These are phyloP conservation scores for Falco rusticolus DNA, from an alignment of 2,797 vertebrate genomes.

Conservation along the genomic window DNA sequence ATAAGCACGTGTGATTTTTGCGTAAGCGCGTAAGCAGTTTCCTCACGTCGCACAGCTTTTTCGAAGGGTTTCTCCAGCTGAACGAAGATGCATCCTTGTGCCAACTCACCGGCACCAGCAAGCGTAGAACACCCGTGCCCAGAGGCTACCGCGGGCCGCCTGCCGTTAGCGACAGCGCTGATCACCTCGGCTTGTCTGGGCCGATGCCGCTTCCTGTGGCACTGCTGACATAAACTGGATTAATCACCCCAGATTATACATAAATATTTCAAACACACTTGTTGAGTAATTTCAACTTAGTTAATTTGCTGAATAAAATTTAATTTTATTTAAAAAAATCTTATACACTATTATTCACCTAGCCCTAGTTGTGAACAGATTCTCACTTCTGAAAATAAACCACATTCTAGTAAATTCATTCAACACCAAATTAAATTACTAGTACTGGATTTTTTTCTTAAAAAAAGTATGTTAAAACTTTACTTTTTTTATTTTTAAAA, in stretches of 20 bases:
- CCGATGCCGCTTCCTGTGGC: neutral
- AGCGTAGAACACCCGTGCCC: no score
- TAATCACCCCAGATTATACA: neutral
- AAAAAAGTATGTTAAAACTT: slow-evolving; percentile 58
- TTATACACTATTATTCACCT: slow-evolving; percentile 72
- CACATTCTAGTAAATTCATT: slow-evolving; percentile 67
- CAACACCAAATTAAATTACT: slow-evolving; percentile 61
- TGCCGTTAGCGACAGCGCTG: neutral
- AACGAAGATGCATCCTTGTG: rapidly evolving
- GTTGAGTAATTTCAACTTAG: slow-evolving; percentile 52
- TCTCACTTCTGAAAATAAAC: slow-evolving; percentile 72
- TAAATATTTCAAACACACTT: neutral
- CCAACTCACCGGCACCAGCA: neutral
- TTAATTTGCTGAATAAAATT: slow-evolving; percentile 72
- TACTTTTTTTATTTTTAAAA: slow-evolving; percentile 60
- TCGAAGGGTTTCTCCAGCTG: neutral
- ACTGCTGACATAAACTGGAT: neutral
- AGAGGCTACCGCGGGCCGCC: neutral
- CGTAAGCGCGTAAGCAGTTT: rapidly evolving
- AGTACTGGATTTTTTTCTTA: slow-evolving; percentile 48
- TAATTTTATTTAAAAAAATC: slow-evolving; percentile 74
- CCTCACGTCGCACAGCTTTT: neutral
- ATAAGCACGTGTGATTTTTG: neutral
- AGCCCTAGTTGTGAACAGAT: slow-evolving; percentile 69
- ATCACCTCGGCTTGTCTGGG: neutral